Evolutionary conservation across 2,797 vertebrate genomes (phyloP), one percentile per base, ranked within the genome.

Genomic region (Anas bernieri): DNA sequence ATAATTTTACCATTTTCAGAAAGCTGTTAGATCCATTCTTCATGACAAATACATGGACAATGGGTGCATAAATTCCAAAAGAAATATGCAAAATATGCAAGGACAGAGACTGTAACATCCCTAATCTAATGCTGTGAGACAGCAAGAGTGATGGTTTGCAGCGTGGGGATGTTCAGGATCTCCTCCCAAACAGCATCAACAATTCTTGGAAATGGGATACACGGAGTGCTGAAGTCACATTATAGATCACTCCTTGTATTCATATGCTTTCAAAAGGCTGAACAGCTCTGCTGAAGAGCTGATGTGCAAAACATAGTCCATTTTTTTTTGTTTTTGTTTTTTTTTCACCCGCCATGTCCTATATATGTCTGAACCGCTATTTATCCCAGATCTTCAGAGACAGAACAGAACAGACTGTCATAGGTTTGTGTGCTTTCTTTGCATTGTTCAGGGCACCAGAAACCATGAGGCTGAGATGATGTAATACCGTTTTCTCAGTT

Each of bases 381-480:
- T 78, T 56, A 31, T 77, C 31, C 54, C 52, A 58, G 12, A 92
- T 73, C 31, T 82, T 77, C 80, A 77, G 70, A 64, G 23, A 25
- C 50, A 52, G 25, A 85, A 46, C 48, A 80, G 35, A 84, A 31
- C 14, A 84, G 48, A 35, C 31, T 94, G 67, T n/a, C 72, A 52
- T 33, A 66, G 62, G 30, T 59, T 41, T 5, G 2, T 48, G 45
- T 69, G 59, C 58, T 91, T 73, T 52, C 45, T 48, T 69, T 88
- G 43, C 48, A 22, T 61, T 74, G 37, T 88, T 92, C 85, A 84
- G 63, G 13, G 23, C 37, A 69, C 63, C 30, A 84, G 72, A 83
- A 88, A 12, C 23, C 46, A 26, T 7, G 90, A 83, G 37, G 70
- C 33, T 58, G 54, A 67, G 56, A 25, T 75, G 79, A 94, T 62